Evolutionary conservation across 64 coral and sea anemone species (phyloP), one percentile per base, ranked within the genome.

Genomic region (Stichodactyla mertensii): DNA sequence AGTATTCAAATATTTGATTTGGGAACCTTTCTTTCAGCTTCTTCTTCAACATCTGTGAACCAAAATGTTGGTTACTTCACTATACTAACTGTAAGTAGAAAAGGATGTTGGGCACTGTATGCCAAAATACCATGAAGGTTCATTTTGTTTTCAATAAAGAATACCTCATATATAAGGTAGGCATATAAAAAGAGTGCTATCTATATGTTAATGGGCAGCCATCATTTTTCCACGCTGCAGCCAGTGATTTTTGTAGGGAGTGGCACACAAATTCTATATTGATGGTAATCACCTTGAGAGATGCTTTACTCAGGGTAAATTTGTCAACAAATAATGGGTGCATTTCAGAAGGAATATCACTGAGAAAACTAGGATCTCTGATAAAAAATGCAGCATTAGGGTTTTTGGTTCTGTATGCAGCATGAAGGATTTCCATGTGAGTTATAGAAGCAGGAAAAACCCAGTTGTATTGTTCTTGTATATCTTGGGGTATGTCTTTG

Each of bases 391-490:
- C 52, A 55, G 93, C 90, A 82, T 95, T 95, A 64, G 87, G 89
- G 69, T 87, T 95, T 24, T 92, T 79, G n/a, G 61, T 84, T 64
- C 87, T 92, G 77, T 87, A 92, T 3, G 93, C 93, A 26, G 90
- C 93, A 89, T 92, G 93, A 16, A 92, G 87, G 61, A 95, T 95
- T 74, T 95, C 93, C 93, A 95, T 92, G 54, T 95, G 93, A 64
- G 93, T 95, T 20, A 95, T 95, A 54, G 93, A 95, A 64, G 77
- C 80, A 20, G 93, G 90, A 70, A 95, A 95, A 23, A 95, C 64
- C 93, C 93, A 92, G 14, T 92, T 15, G 59, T 92, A 95, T 31
- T 91, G 58, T 62, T 92, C 84, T 57, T 92, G 83, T 27, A 95
- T 88, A 13, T 92, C 93, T 20, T 89, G 59, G 45, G 90, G 91